Percentiles rank a stretch among this genome's conserved stretches.
Evolutionary conservation across 92 coral and sea anemone genomes (phyloP).

Genomic region (Paramuricea clavata): DNA sequence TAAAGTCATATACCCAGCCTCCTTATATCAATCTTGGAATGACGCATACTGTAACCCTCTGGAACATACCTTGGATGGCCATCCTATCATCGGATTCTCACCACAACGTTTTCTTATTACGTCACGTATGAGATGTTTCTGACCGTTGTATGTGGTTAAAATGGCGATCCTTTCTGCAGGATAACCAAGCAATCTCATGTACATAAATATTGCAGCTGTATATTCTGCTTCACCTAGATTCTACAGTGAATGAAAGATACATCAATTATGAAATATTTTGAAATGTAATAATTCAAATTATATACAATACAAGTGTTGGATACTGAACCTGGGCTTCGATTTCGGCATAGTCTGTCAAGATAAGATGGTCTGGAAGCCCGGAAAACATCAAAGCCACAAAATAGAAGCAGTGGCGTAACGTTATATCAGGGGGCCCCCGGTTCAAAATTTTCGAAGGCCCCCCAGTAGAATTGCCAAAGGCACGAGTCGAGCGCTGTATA

Average conservation of each 20-base stretch:
- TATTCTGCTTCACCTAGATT: conserved; percentile 99
- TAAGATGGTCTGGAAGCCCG: too few relatives aligned
- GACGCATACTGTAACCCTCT: neutral
- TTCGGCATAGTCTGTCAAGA: too few relatives aligned
- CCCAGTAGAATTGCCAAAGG: too few relatives aligned
- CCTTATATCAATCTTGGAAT: too few relatives aligned
- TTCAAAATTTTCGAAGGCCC: too few relatives aligned
- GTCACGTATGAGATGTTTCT: conserved; percentile 98
- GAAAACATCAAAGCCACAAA: too few relatives aligned
- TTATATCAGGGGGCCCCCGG: too few relatives aligned
- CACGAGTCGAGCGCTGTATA: too few relatives aligned
- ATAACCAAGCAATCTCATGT: conserved; percentile 97
- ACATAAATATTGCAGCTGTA: conserved; percentile 98
- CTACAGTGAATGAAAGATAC: conserved; percentile 38
- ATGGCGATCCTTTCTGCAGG: conserved; percentile 98
- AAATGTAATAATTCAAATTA: neutral
- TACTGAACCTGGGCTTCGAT: too few relatives aligned
- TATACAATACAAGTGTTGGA: too few relatives aligned
- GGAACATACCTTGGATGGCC: conserved; percentile 90
- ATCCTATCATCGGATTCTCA: conserved; percentile 94
- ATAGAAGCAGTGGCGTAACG: too few relatives aligned
- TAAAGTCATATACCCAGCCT: too few relatives aligned
- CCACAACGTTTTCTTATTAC: conserved; percentile 97
- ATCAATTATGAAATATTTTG: neutral
- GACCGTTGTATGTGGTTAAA: conserved; percentile 96